Base-by-base conservation (phyloP, 2,113 vertebrate species). In the Psittacus erithacus region DNA sequence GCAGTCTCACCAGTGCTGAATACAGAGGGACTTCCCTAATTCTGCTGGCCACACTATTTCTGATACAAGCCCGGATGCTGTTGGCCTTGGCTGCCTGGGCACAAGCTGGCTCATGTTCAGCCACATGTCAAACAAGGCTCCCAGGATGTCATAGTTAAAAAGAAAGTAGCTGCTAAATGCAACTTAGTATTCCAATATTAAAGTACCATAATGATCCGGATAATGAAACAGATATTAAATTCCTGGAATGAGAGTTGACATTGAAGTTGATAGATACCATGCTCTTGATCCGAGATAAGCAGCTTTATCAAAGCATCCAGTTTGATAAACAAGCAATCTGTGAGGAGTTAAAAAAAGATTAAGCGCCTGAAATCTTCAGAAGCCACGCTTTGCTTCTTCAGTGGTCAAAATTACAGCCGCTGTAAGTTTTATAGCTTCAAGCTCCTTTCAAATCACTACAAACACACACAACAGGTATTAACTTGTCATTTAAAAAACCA, bases 301-400 rank as follows among this genome's bases (percentile, higher is more conserved):
- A 78, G 71, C 77, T 91, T 94, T 95, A 91, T 87, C 78, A 92
- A 88, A 95, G 75, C 24, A 74, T 52, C 31, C 46, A 81, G 80
- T 89, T 46, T 91, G 79, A 90, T 91, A 95, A 89, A 93, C 75
- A 96, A 91, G 62, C 49, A 83, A 74, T 89, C 74, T 68, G 5
- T 5, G 27, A 89, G 52, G 29, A 92, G 29, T 70, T 93, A 24
- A 86, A 90, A 85, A 83, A 74, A 64, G 81, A 80, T 96, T 86
- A 92, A 92, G 49, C 62, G 88, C 44, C 39, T 23, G 55, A 87
- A 96, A 47, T 20, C 59, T 93, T 75, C 57, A 89, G 33, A 93
- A 97, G 16, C 41, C 23, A 31, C 6, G 53, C 19, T 88, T 35
- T 76, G 20, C 77, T 77, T 70, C 19, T 65, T 82, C 64, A 76